Evolutionary conservation across 2,888 invertebrate species (phyloP).

Genomic region (Neocrepidodera transversa): DNA sequence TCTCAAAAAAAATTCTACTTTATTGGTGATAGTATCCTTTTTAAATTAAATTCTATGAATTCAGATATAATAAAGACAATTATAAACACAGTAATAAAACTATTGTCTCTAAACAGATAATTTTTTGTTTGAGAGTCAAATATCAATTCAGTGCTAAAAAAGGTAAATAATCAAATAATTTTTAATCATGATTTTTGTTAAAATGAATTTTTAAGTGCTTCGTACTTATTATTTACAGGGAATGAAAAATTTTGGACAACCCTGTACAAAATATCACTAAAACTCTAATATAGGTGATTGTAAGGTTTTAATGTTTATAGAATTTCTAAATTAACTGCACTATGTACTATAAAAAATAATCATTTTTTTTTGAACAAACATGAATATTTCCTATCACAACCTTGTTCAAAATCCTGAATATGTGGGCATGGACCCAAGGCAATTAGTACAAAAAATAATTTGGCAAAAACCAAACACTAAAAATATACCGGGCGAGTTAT

Average conservation of each 20-base stretch:
- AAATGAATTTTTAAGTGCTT: too few species aligned
- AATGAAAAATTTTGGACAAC: background rate
- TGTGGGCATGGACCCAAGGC: conserved; percentile 18
- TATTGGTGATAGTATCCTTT: too few species aligned
- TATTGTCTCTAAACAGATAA: too few species aligned
- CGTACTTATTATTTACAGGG: background rate
- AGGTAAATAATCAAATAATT: too few species aligned
- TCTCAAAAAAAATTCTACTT: too few species aligned
- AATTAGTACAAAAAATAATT: conserved; percentile 9
- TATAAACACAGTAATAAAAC: too few species aligned
- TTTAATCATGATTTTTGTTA: too few species aligned
- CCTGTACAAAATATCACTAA: background rate
- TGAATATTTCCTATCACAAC: conserved; percentile 24
- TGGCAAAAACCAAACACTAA: background rate
- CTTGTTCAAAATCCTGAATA: conserved; percentile 25
- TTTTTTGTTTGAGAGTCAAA: too few species aligned
- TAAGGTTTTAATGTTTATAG: background rate
- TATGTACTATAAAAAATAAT: conserved; percentile 20
- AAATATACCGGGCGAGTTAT: too few species aligned
- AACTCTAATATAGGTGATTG: background rate
- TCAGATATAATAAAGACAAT: too few species aligned
- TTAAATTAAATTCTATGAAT: too few species aligned
- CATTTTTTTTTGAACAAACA: conserved; percentile 17
- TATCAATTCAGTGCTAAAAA: too few species aligned
- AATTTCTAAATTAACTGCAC: conserved; percentile 14